phyloP scores from a whole-genome alignment of 1,140 invertebrate genomes.

The Palaemon carinicauda region DNA sequence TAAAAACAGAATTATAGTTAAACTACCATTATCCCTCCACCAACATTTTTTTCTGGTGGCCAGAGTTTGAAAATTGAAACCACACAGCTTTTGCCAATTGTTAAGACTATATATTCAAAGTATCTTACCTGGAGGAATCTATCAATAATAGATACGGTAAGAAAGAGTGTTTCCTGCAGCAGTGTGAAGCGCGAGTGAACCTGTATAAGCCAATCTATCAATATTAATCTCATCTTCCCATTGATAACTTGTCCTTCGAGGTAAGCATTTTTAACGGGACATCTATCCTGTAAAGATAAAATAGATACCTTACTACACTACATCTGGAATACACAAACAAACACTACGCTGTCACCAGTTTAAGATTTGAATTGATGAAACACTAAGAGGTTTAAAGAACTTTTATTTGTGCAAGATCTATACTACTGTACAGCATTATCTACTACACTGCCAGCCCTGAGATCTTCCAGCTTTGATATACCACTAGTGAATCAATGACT shows the following conservation, averaged over 20 bases:
- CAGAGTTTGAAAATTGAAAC: too few species aligned
- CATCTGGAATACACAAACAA: too few species aligned
- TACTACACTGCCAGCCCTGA: too few species aligned
- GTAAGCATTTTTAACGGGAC: conserved; percentile 72
- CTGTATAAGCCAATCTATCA: conserved; percentile 94
- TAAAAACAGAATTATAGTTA: too few species aligned
- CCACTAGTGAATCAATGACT: background rate
- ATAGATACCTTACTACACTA: background rate
- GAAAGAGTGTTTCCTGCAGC: conserved; percentile 88
- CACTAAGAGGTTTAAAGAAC: background rate
- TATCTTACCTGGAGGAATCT: conserved; percentile 83
- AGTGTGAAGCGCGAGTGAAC: conserved; percentile 89
- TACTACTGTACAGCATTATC: background rate
- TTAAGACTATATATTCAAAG: background rate
- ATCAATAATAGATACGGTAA: conserved; percentile 89
- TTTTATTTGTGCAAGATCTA: background rate
- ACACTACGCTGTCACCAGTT: too few species aligned
- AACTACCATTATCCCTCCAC: too few species aligned
- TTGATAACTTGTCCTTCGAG: conserved; percentile 75
- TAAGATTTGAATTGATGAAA: background rate
- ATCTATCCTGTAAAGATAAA: conserved; percentile 66
- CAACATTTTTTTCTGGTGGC: too few species aligned
- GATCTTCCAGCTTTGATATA: background rate
- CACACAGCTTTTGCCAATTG: too few species aligned
- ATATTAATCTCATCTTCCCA: conserved; percentile 84